phyloP scores from a whole-genome alignment of 2,888 invertebrate species.

The Erebia aethiops region DNA sequence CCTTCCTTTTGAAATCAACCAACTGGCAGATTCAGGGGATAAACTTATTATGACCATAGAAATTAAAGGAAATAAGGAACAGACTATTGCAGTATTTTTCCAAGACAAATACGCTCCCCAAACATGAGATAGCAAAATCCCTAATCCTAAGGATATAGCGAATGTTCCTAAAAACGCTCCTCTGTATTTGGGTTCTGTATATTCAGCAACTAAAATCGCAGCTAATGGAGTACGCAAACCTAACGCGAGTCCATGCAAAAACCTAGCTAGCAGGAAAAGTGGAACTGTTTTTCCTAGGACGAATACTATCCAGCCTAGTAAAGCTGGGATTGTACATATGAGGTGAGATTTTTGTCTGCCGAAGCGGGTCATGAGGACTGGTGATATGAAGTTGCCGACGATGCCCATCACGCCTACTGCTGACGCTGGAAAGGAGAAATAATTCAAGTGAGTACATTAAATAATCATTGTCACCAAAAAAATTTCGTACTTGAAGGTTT shows the following conservation, averaged over 20 bases:
- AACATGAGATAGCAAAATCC: slow-evolving; percentile 85
- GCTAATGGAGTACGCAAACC: slow-evolving; percentile 81
- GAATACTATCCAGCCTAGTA: slow-evolving; percentile 77
- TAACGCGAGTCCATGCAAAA: slow-evolving; percentile 75
- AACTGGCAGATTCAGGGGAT: slow-evolving; percentile 86
- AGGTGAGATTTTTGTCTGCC: slow-evolving; percentile 84
- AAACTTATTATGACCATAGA: slow-evolving; percentile 72
- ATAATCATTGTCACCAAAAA: background rate
- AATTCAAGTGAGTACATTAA: background rate
- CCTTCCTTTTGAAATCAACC: slow-evolving; percentile 84
- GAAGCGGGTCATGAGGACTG: slow-evolving; percentile 80
- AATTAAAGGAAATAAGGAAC: slow-evolving; percentile 75
- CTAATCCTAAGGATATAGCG: slow-evolving; percentile 84
- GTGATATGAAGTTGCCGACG: slow-evolving; percentile 76
- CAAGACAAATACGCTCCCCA: slow-evolving; percentile 85
- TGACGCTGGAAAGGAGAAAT: slow-evolving; percentile 64
- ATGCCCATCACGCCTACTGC: slow-evolving; percentile 76
- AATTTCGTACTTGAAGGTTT: background rate
- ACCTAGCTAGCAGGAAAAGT: slow-evolving; percentile 67
- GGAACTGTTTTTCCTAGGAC: slow-evolving; percentile 69
- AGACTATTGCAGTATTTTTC: slow-evolving; percentile 82
- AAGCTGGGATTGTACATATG: slow-evolving; percentile 73
- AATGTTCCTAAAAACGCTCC: slow-evolving; percentile 85
- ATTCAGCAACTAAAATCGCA: slow-evolving; percentile 83
- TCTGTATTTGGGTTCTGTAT: slow-evolving; percentile 84